phyloP scores from a whole-genome alignment of 53 echinoderm and acorn worm species.

The Luidia sarsii region DNA sequence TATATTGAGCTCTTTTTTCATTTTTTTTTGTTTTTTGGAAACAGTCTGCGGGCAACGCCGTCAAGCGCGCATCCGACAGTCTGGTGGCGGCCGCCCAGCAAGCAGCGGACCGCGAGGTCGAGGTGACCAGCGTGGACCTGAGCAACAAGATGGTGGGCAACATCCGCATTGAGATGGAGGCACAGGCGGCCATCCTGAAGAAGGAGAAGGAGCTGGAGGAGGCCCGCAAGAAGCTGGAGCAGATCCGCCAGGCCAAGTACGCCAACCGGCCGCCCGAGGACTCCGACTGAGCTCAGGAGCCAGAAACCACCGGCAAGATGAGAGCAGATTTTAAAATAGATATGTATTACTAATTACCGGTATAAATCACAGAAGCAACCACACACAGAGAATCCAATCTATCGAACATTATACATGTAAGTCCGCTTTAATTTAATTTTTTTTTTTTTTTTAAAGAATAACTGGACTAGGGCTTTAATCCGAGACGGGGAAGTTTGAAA shows the following conservation, averaged over 20 bases:
- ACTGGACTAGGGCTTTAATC: no score
- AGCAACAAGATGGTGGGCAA: slow-evolving; percentile 77
- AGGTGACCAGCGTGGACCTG: slow-evolving; percentile 69
- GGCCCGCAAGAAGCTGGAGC: slow-evolving; percentile 82
- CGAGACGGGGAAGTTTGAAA: no score
- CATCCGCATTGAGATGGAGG: slow-evolving; percentile 96
- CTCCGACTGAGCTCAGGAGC: slow-evolving; percentile 28
- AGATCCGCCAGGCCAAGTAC: slow-evolving; percentile 87
- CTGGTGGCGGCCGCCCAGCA: slow-evolving; percentile 91
- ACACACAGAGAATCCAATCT: no score
- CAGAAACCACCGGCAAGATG: no score
- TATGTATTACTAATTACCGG: background rate
- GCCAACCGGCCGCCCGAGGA: slow-evolving; percentile 74
- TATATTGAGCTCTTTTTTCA: background rate
- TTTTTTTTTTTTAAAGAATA: no score
- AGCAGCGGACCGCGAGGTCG: slow-evolving; percentile 72
- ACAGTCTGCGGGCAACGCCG: slow-evolving; percentile 93
- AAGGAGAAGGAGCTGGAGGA: slow-evolving; percentile 88
- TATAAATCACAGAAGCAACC: no score
- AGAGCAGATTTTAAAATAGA: background rate
- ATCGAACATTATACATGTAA: no score
- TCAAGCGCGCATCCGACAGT: slow-evolving; percentile 93
- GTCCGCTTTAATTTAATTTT: no score
- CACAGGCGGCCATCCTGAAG: slow-evolving; percentile 90
- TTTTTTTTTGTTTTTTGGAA: background rate